These are phyloP conservation scores for Macrobrachium rosenbergii DNA, from an alignment of 1,140 invertebrate genomes.

Conservation along the genomic window DNA sequence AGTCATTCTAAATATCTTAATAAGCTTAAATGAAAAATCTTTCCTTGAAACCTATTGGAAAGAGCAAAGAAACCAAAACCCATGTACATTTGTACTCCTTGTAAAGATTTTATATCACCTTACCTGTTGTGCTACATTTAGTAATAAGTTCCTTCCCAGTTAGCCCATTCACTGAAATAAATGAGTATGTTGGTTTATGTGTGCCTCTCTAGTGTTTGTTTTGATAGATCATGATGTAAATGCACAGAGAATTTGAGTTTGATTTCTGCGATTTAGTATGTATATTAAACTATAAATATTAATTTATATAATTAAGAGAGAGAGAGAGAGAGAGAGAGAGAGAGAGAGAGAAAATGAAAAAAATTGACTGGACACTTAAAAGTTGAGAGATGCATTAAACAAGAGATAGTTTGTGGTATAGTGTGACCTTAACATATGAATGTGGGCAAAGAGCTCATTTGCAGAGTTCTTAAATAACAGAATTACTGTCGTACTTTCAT, in stretches of 20 bases:
- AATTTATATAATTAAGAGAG: slow-evolving; percentile 1
- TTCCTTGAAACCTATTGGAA: too few relatives aligned
- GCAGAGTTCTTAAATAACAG: too few relatives aligned
- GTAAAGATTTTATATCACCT: not conserved
- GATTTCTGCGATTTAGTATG: too few relatives aligned
- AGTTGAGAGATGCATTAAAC: not conserved
- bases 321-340: not conserved
- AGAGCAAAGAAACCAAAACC: too few relatives aligned
- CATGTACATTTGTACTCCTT: too few relatives aligned
- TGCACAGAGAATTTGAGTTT: too few relatives aligned
- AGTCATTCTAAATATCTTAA: too few relatives aligned
- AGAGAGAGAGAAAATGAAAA: not conserved
- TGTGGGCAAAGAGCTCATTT: not conserved
- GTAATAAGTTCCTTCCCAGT: slow-evolving; percentile 5
- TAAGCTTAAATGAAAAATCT: too few relatives aligned
- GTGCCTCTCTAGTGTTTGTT: not conserved
- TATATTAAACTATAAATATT: not conserved
- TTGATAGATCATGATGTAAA: too few relatives aligned
- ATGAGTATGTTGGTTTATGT: not conserved
- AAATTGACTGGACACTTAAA: not conserved
- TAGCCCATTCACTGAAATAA: not conserved
- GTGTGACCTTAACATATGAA: not conserved
- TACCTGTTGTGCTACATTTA: not conserved
- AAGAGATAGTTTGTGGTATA: not conserved
- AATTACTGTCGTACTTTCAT: too few relatives aligned